A percentile compares a stretch with the other conserved stretches of the same genome.
Conservation (phyloP, 2,113 vertebrate species). For the Pedetes capensis region DNA sequence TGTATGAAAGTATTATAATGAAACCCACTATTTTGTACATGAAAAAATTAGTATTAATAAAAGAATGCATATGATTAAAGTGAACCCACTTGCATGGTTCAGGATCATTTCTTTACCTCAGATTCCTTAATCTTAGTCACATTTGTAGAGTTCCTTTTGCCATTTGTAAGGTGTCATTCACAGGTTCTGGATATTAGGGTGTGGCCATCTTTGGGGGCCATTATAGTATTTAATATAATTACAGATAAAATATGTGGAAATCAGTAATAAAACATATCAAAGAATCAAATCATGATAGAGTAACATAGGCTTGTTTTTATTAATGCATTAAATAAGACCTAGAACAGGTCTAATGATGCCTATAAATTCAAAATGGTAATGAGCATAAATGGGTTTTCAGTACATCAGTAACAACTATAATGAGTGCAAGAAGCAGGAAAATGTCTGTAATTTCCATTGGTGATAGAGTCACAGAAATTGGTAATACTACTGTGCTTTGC, state of each 20-base stretch:
- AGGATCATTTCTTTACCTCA: neutral
- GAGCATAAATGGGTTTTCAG: neutral
- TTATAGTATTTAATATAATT: neutral
- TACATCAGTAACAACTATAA: neutral
- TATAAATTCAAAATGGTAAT: neutral
- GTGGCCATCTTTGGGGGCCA: neutral
- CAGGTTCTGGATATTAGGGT: neutral
- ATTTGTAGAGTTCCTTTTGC: neutral
- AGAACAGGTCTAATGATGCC: neutral
- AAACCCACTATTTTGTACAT: no score
- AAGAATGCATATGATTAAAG: neutral
- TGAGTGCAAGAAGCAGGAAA: neutral
- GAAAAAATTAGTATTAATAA: no score
- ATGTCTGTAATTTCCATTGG: neutral
- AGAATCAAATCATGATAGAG: neutral
- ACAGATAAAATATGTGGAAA: neutral
- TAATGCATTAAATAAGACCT: neutral
- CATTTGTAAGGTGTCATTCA: neutral
- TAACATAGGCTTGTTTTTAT: neutral
- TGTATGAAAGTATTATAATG: no score
- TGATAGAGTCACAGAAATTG: neutral
- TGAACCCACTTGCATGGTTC: neutral
- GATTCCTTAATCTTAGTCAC: neutral
- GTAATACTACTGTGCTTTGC: neutral
- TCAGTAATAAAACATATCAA: neutral